Conservation (phyloP, 2,888 invertebrate species). For the Drosophila quinaria region DNA sequence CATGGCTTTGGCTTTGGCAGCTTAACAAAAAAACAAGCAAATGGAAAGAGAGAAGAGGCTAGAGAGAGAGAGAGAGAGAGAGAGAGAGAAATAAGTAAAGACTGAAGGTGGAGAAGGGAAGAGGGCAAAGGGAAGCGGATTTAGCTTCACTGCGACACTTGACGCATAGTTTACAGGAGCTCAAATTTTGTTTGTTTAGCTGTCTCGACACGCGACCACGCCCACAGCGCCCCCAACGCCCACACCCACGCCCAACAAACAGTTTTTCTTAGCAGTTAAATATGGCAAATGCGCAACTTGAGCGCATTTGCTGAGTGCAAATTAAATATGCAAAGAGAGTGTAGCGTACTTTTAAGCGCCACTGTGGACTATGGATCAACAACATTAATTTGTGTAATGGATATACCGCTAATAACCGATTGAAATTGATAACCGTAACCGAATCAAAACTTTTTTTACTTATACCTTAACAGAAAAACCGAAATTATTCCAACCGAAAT, state of each 20-base stretch:
- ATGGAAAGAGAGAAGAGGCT: neutral
- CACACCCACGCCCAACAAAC: conserved; percentile 7
- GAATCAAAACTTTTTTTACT: too few relatives aligned
- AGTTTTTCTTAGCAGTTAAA: conserved; percentile 39
- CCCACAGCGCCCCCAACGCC: neutral
- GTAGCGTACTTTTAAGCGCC: conserved; percentile 42
- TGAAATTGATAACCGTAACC: too few relatives aligned
- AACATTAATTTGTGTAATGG: too few relatives aligned
- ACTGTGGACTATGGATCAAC: conserved; percentile 30
- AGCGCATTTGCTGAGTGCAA: conserved; percentile 69
- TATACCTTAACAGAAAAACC: too few relatives aligned
- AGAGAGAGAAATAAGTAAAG: neutral
- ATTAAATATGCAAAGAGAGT: conserved; percentile 76
- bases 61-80: neutral
- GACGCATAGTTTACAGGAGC: conserved; percentile 50
- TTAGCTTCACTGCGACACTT: conserved; percentile 24
- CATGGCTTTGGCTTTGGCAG: conserved; percentile 37
- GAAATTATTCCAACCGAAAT: too few relatives aligned
- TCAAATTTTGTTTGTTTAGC: conserved; percentile 55
- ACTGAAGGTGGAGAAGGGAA: neutral
- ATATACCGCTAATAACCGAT: too few relatives aligned
- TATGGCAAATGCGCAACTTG: conserved; percentile 64
- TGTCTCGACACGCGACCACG: conserved; percentile 42
- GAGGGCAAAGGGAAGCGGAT: neutral
- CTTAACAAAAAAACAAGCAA: neutral